Evolutionary conservation across 2,797 vertebrate genomes (phyloP).

Genomic region (Decapterus maruadsi): DNA sequence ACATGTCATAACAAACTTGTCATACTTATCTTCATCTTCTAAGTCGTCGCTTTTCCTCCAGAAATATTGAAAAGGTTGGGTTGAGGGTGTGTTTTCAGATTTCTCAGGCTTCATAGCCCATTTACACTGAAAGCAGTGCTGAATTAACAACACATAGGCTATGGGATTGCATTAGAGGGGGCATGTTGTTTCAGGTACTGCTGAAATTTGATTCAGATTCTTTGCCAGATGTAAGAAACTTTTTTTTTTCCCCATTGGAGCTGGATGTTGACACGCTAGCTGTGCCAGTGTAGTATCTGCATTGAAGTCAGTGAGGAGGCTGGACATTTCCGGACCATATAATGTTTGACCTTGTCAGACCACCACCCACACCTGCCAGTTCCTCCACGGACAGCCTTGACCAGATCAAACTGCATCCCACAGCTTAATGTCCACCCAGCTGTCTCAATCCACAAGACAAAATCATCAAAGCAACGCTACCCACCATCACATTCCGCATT

Average conservation of each 20-base stretch:
- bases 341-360: not conserved
- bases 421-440: slow-evolving; percentile 2
- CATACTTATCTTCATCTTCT: not conserved
- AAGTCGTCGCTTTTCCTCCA: not conserved
- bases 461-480: slow-evolving; percentile 29
- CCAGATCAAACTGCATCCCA: slow-evolving; percentile 28
- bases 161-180: not conserved
- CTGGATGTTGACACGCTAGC: too few relatives aligned
- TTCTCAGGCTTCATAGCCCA: not conserved
- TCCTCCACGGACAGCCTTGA: not conserved
- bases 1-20: not conserved
- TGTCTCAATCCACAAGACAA: slow-evolving; percentile 8
- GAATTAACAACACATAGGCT: not conserved
- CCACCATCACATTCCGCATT: slow-evolving; percentile 31
- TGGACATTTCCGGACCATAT: not conserved
- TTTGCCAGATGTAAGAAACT: too few relatives aligned
- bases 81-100: not conserved
- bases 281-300: not conserved
- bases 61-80: not conserved
- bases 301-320: not conserved
- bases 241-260: too few relatives aligned
- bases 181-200: not conserved
- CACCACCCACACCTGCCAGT: slow-evolving; percentile 7
- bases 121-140: not conserved
- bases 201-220: too few relatives aligned